Percentiles rank a stretch among this genome's conserved stretches.
Evolutionary conservation across 2,888 invertebrate species (phyloP).

Genomic region (Hedya salicella): DNA sequence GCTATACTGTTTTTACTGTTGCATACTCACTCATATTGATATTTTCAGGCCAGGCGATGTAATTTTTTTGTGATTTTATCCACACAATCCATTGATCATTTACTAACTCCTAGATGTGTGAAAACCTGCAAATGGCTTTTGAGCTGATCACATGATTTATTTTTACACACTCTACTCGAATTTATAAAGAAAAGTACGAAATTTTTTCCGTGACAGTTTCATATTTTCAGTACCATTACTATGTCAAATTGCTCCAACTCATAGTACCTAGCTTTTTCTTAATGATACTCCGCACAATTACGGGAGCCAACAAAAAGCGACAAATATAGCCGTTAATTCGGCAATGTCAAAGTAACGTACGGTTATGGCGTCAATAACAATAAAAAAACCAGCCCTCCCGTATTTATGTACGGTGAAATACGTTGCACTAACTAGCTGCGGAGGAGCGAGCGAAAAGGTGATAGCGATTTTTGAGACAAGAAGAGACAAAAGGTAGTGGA

Average conservation of each 20-base stretch:
- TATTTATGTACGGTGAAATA: constrained; percentile 43
- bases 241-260: too few species aligned
- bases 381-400: constrained; percentile 37
- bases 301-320: constrained; percentile 31
- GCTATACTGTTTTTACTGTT: neutral
- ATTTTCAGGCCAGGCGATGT: too few species aligned
- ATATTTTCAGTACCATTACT: too few species aligned
- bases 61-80: too few species aligned
- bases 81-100: too few species aligned
- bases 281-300: constrained; percentile 9
- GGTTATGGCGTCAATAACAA: constrained; percentile 42
- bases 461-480: constrained; percentile 7
- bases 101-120: too few species aligned
- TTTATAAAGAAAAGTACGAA: too few species aligned
- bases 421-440: constrained; percentile 39
- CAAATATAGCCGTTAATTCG: constrained; percentile 38
- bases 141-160: too few species aligned
- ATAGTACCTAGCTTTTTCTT: neutral
- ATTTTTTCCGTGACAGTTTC: too few species aligned
- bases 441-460: constrained; percentile 1
- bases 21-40: neutral
- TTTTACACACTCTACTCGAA: too few species aligned
- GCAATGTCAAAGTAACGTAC: constrained; percentile 37
- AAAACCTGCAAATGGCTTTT: too few species aligned
- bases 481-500: too few species aligned